phyloP scores from a whole-genome alignment of 1,140 invertebrate genomes.

The Diorhabda elongata region DNA sequence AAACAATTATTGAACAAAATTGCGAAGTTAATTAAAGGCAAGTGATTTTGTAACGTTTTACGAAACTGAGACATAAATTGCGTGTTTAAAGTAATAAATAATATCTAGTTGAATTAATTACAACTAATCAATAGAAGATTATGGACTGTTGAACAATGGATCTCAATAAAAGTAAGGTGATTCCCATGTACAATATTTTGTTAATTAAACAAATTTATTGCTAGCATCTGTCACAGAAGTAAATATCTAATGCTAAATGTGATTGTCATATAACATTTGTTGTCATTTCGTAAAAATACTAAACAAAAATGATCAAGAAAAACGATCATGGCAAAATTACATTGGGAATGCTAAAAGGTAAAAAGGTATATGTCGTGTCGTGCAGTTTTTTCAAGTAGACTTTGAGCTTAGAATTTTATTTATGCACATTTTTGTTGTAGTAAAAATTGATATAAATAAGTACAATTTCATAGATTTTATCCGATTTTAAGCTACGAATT shows the following conservation, averaged over 20 bases:
- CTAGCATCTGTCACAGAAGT: conserved; percentile 3
- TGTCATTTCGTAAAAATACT: neutral
- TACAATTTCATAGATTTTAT: neutral
- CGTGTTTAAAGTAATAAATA: neutral
- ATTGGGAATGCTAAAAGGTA: conserved; percentile 47
- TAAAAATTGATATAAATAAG: conserved; percentile 7
- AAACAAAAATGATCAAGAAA: conserved; percentile 27
- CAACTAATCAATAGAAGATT: conserved; percentile 11
- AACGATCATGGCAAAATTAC: conserved; percentile 44
- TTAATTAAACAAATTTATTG: conserved; percentile 3
- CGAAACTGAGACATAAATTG: neutral
- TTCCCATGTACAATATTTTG: neutral
- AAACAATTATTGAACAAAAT: neutral
- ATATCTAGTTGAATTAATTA: neutral
- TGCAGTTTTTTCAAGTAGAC: conserved; percentile 21
- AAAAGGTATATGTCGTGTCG: conserved; percentile 36
- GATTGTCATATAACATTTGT: neutral
- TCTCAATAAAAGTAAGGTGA: conserved; percentile 15
- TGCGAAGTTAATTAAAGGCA: conserved; percentile 1
- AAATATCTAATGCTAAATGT: neutral
- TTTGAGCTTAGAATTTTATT: conserved; percentile 11
- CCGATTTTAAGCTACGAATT: neutral
- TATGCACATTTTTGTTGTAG: conserved; percentile 12
- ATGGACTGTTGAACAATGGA: conserved; percentile 14
- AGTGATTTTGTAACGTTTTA: neutral